Conservation (phyloP, 2,797 vertebrate species). For the Trichosurus vulpecula region DNA sequence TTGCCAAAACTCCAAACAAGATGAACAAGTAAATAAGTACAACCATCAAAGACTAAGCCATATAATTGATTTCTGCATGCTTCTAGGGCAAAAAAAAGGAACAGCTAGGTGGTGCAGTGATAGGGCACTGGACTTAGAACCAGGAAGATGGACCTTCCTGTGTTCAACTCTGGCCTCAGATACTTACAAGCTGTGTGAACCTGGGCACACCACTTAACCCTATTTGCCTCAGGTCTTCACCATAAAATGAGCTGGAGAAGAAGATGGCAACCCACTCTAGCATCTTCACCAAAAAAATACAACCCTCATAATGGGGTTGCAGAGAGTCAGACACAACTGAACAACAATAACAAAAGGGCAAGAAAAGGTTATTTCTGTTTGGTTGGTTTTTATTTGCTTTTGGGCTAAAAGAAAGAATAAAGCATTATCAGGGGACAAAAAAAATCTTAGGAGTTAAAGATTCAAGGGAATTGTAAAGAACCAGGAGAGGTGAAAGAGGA, state of each 20-base stretch:
- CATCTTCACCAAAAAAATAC: background rate
- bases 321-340: background rate
- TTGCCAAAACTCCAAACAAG: background rate
- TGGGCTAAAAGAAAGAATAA: background rate
- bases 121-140: background rate
- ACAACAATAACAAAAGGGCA: background rate
- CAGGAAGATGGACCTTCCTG: background rate
- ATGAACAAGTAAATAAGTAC: background rate
- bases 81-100: background rate
- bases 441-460: background rate
- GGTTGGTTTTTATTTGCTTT: background rate
- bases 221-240: background rate
- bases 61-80: background rate
- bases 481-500: background rate
- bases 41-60: background rate
- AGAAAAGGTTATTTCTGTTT: background rate
- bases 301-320: background rate
- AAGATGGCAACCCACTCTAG: background rate
- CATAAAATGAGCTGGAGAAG: background rate
- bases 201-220: background rate
- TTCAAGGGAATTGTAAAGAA: background rate
- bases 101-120: background rate
- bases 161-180: background rate
- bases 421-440: background rate
- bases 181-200: background rate